Evolutionary conservation across 2,113 vertebrate species (phyloP), one percentile per base, ranked within the genome.

Genomic region (Poicephalus gulielmi): DNA sequence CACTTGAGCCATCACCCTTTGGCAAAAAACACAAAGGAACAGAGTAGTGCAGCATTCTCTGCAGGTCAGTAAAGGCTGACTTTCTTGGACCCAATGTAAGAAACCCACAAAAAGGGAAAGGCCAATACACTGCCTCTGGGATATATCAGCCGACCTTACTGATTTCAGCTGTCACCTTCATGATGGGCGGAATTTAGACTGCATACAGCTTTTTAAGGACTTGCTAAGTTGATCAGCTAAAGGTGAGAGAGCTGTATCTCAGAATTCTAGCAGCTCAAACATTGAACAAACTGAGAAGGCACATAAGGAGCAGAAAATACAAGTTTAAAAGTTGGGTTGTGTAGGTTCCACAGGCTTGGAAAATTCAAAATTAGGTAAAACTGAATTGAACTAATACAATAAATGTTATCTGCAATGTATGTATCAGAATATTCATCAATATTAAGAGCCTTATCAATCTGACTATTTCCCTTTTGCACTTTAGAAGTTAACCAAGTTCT

Each of bases 81-180:
- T 18, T 35, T 71, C 27, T 75, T 68, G 24, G 27, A 33, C 7
- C 6, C 4, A 31, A 7, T 17, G 37, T 30, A 2, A 35, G 17
- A 88, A 94, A 83, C 2, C 5, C 11, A 79, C 3, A 37, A 27
- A 79, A 79, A 6, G 3, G 7, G 6, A 19, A 70, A 82, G 14
- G 23, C 5, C 6, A 37, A 27, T 19, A 67, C 2, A 11, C 6
- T 63, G 5, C 7, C 11, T 55, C n/a, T 79, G 19, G 6, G 22
- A 71, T 68, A 47, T 20, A 62, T 10, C 28, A 71, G 0, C 0
- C 3, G 67, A 37, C 3, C 2, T 82, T n/a, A 44, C 3, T 62
- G 37, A 77, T 81, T 94, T 86, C 35, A 77, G 8, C 30, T 69
- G 6, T 30, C 41, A 70, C 23, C 33, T 55, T 69, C 20, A 16